Evolutionary conservation across 2,797 vertebrate species (phyloP).

Genomic region (Gallinago stenura): DNA sequence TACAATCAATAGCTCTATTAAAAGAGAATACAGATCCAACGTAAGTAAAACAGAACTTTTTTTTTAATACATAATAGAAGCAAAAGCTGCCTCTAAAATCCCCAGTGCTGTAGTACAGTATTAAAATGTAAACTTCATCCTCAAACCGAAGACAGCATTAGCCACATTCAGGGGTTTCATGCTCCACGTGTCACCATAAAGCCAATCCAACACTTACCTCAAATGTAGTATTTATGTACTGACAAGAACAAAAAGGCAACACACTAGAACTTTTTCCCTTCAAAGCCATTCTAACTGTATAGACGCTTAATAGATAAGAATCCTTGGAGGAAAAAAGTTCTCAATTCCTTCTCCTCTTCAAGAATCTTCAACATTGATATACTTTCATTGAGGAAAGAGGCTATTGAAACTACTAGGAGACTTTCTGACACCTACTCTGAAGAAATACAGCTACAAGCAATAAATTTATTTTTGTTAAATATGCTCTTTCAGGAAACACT

Average conservation of each 20-base stretch:
- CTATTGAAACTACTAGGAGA: not conserved
- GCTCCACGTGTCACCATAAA: rapidly evolving
- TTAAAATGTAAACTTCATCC: not conserved
- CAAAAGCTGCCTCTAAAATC: not conserved
- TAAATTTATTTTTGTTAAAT: not conserved
- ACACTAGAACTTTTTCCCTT: not conserved
- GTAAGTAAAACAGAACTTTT: not conserved
- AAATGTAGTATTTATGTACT: not conserved
- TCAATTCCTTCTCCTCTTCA: not conserved
- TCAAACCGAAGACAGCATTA: not conserved
- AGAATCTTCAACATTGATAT: not conserved
- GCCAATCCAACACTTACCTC: not conserved
- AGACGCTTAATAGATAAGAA: not conserved
- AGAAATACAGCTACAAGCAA: not conserved
- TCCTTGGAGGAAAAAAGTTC: not conserved
- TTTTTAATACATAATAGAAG: not conserved
- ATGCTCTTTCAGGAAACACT: not conserved
- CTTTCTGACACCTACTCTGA: not conserved
- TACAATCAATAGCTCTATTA: not conserved
- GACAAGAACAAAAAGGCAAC: not conserved
- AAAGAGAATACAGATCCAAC: not conserved
- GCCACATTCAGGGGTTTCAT: not conserved
- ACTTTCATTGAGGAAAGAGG: not conserved
- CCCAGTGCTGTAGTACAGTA: not conserved
- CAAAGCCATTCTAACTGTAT: not conserved